Percentiles rank a stretch among this genome's conserved stretches.
These are phyloP conservation scores for Rhingia campestris DNA, from an alignment of 2,888 invertebrate species.

Conservation along the genomic window DNA sequence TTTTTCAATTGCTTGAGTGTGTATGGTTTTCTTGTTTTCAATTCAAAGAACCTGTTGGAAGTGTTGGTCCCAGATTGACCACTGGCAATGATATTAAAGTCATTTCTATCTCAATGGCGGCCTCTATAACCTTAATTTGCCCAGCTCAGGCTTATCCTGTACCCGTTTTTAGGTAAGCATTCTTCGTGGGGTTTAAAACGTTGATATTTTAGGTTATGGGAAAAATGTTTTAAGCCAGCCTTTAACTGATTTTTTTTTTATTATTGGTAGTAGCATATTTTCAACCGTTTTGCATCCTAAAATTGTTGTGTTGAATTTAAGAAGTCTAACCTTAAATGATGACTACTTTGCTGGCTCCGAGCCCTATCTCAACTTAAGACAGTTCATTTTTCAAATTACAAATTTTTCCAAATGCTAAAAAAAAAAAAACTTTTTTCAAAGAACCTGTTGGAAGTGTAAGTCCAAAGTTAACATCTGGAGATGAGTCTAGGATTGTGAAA, in stretches of 20 bases:
- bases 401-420: too few species aligned
- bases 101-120: conserved; percentile 76
- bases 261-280: too few species aligned
- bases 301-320: too few species aligned
- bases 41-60: conserved; percentile 86
- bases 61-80: conserved; percentile 86
- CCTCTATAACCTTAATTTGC: conserved; percentile 86
- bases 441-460: conserved; percentile 85
- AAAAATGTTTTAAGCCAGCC: too few species aligned
- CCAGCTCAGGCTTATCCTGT: conserved; percentile 89
- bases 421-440: too few species aligned
- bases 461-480: conserved; percentile 84
- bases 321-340: too few species aligned
- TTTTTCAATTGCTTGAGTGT: neutral
- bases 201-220: neutral
- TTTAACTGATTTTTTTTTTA: too few species aligned
- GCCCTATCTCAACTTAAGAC: conserved; percentile 69
- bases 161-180: conserved; percentile 88
- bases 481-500: conserved; percentile 78
- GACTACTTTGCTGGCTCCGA: too few species aligned
- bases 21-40: neutral
- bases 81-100: conserved; percentile 82
- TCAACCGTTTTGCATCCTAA: too few species aligned
- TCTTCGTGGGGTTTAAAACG: too few species aligned
- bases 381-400: conserved; percentile 29